These are phyloP conservation scores for Tryphoninae sp. DNA, from an alignment of 2,888 invertebrate genomes.

Conservation along the genomic window DNA sequence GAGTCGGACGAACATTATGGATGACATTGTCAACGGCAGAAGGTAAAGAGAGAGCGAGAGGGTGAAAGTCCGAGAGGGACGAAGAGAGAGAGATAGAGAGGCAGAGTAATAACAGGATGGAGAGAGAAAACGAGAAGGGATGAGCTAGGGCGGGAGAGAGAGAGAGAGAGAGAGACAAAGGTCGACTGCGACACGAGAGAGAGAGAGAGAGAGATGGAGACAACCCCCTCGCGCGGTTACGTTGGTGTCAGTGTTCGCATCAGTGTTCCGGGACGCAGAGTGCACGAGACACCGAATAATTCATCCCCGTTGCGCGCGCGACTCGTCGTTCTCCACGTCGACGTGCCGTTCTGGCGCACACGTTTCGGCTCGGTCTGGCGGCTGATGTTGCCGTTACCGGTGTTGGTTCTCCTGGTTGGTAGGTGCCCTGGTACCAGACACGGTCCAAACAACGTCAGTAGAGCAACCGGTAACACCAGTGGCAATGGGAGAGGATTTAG, in stretches of 20 bases:
- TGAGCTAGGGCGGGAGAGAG: constrained; percentile 55
- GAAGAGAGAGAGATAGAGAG: constrained; percentile 25
- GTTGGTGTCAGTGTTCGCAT: constrained; percentile 70
- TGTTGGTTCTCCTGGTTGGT: neutral
- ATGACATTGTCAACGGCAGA: constrained; percentile 77
- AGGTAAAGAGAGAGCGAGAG: constrained; percentile 56
- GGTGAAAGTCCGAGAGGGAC: constrained; percentile 51
- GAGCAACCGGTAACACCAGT: constrained; percentile 17
- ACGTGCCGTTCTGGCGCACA: constrained; percentile 41
- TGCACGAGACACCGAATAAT: constrained; percentile 80
- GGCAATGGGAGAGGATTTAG: neutral
- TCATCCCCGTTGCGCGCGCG: constrained; percentile 71
- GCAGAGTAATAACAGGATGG: constrained; percentile 53
- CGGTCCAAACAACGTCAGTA: constrained; percentile 24
- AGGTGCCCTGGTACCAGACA: constrained; percentile 6
- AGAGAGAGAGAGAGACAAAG: constrained; percentile 44
- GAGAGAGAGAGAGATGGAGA: constrained; percentile 41
- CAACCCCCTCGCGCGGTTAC: constrained; percentile 35
- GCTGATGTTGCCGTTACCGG: constrained; percentile 1
- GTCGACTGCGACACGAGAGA: constrained; percentile 46
- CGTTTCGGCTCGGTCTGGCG: constrained; percentile 8
- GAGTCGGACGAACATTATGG: constrained; percentile 72
- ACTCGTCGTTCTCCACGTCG: constrained; percentile 54
- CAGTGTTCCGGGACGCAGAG: constrained; percentile 69
- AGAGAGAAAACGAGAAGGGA: constrained; percentile 28